Conservation (phyloP, 2,797 vertebrate species). For the Moxostoma hubbsi region DNA sequence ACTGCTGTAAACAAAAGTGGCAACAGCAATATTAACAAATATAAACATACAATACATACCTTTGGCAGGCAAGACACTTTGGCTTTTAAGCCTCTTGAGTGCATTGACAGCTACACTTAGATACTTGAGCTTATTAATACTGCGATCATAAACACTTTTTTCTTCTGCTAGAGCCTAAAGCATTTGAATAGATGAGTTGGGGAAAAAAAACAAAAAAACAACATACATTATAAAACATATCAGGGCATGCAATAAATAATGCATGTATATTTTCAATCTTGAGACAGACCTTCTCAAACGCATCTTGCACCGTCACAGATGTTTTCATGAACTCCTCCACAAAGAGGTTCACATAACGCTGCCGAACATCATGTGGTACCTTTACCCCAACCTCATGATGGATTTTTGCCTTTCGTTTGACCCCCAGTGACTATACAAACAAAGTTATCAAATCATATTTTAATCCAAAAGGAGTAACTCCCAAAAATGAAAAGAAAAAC, state of each 20-base stretch:
- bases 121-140: constrained; percentile 83
- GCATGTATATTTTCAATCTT: not conserved
- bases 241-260: not conserved
- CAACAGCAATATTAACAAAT: constrained; percentile 39
- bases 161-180: constrained; percentile 82
- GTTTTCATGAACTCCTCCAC: constrained; percentile 81
- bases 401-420: constrained; percentile 68
- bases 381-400: constrained; percentile 69
- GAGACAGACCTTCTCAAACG: constrained; percentile 81
- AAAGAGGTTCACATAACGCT: constrained; percentile 80
- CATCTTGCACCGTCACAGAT: constrained; percentile 76
- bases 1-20: constrained; percentile 32
- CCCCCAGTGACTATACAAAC: constrained; percentile 61
- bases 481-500: not conserved
- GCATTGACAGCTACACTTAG: constrained; percentile 82
- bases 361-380: constrained; percentile 81
- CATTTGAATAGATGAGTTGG: not conserved
- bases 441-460: not conserved
- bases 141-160: constrained; percentile 80
- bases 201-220: not conserved
- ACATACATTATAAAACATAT: constrained; percentile 1
- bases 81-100: constrained; percentile 82
- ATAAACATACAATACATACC: constrained; percentile 59
- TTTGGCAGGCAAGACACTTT: constrained; percentile 67
- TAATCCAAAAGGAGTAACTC: no score